Percentiles rank a stretch among this genome's conserved stretches.
phyloP scores from a whole-genome alignment of 2,888 invertebrate genomes.

The Tipula vernalis region DNA sequence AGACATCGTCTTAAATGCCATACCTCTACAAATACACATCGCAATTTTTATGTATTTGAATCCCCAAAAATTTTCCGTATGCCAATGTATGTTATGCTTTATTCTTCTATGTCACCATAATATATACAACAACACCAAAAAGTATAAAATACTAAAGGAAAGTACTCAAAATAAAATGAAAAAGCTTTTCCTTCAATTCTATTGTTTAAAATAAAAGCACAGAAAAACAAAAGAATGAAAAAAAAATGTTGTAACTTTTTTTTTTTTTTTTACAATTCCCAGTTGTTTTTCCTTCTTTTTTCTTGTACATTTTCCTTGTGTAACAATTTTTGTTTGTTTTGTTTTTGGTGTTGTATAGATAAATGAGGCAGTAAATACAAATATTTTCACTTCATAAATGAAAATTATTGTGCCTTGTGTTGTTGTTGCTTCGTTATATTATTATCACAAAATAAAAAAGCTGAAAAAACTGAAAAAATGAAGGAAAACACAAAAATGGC shows the following conservation, averaged over 20 bases:
- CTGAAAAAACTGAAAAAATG: background rate
- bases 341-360: background rate
- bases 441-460: background rate
- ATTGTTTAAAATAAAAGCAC: background rate
- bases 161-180: background rate
- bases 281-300: background rate
- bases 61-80: background rate
- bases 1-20: background rate
- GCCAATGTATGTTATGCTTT: background rate
- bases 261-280: background rate
- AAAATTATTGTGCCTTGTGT: background rate
- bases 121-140: background rate
- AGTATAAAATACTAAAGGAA: background rate
- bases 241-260: background rate
- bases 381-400: slow-evolving; percentile 4
- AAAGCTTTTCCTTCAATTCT: background rate
- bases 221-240: background rate
- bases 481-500: background rate
- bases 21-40: background rate
- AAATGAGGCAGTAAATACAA: background rate
- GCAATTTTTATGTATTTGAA: background rate
- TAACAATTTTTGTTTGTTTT: background rate
- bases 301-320: background rate
- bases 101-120: background rate
- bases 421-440: background rate